Conservation (phyloP, 2,888 invertebrate genomes). For the Eupithecia exiguata region DNA sequence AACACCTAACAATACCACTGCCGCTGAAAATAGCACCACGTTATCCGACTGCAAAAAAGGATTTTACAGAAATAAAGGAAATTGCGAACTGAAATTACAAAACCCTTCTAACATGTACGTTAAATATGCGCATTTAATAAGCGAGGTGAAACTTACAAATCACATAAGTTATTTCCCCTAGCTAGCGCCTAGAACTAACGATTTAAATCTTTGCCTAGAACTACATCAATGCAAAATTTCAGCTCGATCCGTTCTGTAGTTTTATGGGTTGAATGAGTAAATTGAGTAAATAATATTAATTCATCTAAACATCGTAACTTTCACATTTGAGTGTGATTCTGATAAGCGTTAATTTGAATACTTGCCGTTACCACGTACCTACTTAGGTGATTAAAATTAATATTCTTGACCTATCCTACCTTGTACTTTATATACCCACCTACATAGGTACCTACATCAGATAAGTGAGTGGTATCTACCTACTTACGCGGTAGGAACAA, state of each 20-base stretch:
- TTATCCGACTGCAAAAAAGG: slow-evolving; percentile 67
- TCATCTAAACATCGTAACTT: too few species aligned
- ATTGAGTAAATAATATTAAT: too few species aligned
- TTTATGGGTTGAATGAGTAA: not conserved
- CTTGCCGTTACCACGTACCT: too few species aligned
- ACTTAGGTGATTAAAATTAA: too few species aligned
- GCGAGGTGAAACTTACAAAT: too few species aligned
- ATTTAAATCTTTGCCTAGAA: too few species aligned
- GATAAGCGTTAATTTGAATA: too few species aligned
- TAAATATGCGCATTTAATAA: too few species aligned
- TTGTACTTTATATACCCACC: not conserved
- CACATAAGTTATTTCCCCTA: too few species aligned
- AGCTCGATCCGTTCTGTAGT: not conserved
- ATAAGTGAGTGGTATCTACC: not conserved
- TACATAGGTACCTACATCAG: not conserved
- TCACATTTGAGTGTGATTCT: too few species aligned
- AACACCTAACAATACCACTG: slow-evolving; percentile 8
- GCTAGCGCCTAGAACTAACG: too few species aligned
- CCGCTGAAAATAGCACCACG: slow-evolving; percentile 32
- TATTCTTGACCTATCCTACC: slow-evolving; percentile 1
- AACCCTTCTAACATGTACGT: slow-evolving; percentile 72
- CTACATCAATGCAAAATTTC: not conserved
- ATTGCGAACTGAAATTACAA: slow-evolving; percentile 71
- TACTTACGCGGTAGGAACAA: not conserved
- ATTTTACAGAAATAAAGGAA: slow-evolving; percentile 69